Percentiles rank a stretch among this genome's conserved stretches.
phyloP scores from a whole-genome alignment of 2,888 invertebrate genomes.

The Dicyrtoma fusca region DNA sequence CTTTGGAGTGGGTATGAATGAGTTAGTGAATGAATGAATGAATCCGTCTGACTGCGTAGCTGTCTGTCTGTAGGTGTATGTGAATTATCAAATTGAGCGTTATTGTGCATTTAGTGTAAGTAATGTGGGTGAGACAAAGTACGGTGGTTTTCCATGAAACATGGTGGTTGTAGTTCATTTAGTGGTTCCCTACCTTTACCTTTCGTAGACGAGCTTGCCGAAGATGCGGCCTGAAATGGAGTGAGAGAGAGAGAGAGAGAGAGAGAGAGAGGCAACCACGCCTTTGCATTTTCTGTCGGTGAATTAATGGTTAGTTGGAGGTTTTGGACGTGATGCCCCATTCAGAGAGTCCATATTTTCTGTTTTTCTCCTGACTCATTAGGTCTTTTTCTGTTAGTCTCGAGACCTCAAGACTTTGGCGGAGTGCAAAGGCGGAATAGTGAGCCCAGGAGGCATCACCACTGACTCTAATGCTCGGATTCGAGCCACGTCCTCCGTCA shows the following conservation, averaged over 20 bases:
- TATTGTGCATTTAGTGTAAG: too few relatives aligned
- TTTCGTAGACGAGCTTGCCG: too few relatives aligned
- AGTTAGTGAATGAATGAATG: too few relatives aligned
- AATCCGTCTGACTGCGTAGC: too few relatives aligned
- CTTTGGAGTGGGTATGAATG: too few relatives aligned
- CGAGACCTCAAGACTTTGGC: too few relatives aligned
- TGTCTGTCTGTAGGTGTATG: too few relatives aligned
- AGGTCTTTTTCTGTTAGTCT: constrained; percentile 1
- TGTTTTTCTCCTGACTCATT: constrained; percentile 3
- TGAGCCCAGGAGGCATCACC: constrained; percentile 31
- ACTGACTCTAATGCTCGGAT: constrained; percentile 19
- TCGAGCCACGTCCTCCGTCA: constrained; percentile 21
- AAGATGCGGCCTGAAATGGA: constrained; percentile 2
- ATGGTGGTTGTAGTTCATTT: constrained; percentile 23
- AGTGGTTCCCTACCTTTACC: neutral
- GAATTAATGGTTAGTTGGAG: constrained; percentile 24
- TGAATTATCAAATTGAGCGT: too few relatives aligned
- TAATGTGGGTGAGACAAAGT: neutral
- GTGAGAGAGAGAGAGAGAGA: neutral
- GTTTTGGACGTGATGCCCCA: constrained; percentile 19
- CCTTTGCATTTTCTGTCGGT: constrained; percentile 28
- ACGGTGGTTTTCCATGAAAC: constrained; percentile 21
- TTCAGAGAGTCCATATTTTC: constrained; percentile 22
- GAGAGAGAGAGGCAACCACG: constrained; percentile 19
- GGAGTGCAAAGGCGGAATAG: constrained; percentile 9